These are phyloP conservation scores for Orientallactaga bullata DNA, from an alignment of 2,113 vertebrate species.

Conservation along the genomic window DNA sequence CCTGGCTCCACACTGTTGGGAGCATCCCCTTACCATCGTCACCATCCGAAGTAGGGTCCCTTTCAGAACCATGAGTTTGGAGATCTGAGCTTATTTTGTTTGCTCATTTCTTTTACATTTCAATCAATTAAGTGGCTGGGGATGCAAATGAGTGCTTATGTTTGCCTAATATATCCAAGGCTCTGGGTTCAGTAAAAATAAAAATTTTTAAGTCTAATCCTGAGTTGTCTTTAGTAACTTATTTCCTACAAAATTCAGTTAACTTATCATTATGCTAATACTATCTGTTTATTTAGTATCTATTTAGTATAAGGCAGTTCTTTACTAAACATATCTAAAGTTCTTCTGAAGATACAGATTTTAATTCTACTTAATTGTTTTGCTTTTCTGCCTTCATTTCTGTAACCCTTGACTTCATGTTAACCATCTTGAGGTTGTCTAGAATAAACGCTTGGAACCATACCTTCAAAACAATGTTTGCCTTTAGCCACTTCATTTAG, in stretches of 20 bases:
- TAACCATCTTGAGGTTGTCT: neutral
- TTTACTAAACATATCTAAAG: neutral
- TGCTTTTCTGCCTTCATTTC: neutral
- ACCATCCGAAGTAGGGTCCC: neutral
- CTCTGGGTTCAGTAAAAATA: neutral
- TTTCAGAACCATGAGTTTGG: neutral
- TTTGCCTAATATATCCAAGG: neutral
- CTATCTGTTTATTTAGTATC: neutral
- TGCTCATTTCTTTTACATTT: neutral
- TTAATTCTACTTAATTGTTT: neutral
- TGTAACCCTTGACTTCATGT: neutral
- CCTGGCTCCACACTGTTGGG: neutral
- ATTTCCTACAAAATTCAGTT: neutral
- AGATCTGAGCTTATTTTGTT: neutral
- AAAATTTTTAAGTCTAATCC: neutral
- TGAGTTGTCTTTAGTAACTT: neutral
- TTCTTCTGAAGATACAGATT: neutral
- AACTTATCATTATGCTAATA: neutral
- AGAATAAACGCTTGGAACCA: neutral
- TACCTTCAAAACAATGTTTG: neutral
- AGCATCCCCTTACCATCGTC: neutral
- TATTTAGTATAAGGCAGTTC: neutral
- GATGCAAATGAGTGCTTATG: neutral
- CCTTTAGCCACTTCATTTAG: neutral
- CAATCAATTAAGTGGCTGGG: neutral